Conservation (phyloP, 1,140 invertebrate species). For the Dolichoris vasculosae region DNA sequence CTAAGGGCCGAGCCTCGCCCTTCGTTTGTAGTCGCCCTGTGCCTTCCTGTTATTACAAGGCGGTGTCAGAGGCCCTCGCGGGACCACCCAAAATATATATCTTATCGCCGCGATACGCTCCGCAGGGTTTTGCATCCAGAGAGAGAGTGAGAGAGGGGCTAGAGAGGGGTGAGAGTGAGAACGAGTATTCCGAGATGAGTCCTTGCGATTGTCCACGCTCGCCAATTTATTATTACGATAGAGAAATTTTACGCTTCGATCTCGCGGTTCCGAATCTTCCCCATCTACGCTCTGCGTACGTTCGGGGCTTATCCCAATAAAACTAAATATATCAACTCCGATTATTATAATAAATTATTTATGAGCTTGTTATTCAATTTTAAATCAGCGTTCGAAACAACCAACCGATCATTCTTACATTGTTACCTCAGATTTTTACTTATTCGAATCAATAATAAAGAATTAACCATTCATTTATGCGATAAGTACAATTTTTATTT, state of each 20-base stretch:
- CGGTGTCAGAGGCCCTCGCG: neutral
- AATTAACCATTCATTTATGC: too few species aligned
- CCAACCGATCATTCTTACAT: too few species aligned
- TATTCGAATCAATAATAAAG: too few species aligned
- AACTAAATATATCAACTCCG: neutral
- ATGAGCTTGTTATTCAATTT: neutral
- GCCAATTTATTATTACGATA: conserved; percentile 38
- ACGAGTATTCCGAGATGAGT: neutral
- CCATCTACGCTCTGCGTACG: neutral
- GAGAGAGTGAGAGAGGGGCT: neutral
- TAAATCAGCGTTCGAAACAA: too few species aligned
- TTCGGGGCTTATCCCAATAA: neutral
- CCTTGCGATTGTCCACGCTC: conserved; percentile 41
- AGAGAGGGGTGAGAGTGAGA: too few species aligned
- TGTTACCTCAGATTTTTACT: too few species aligned
- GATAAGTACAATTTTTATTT: too few species aligned
- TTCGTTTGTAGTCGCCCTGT: neutral
- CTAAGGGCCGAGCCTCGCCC: neutral
- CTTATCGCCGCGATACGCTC: neutral
- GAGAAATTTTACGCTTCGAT: neutral
- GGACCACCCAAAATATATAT: conserved; percentile 45
- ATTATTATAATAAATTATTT: neutral
- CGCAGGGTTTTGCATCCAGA: neutral
- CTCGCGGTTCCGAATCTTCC: neutral
- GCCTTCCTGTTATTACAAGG: conserved; percentile 29